phyloP scores from a whole-genome alignment of 2,113 vertebrate species.

The Gambusia holbrooki region DNA sequence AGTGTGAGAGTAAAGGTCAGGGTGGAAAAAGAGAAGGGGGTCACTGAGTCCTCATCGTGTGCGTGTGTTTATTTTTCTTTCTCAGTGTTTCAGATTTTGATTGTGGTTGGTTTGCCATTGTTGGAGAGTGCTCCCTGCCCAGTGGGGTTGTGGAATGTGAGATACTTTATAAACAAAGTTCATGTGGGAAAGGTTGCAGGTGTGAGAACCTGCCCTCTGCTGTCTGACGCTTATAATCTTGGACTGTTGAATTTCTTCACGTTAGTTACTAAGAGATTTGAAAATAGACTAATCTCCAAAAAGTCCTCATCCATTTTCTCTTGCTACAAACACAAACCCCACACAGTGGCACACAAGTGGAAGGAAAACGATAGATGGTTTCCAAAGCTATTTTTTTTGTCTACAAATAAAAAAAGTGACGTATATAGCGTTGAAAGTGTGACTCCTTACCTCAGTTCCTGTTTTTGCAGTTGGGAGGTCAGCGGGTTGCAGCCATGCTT shows the following conservation, averaged over 20 bases:
- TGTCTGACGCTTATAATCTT: background rate
- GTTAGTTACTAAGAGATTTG: background rate
- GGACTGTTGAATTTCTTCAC: conserved; percentile 3
- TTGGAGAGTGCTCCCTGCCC: conserved; percentile 35
- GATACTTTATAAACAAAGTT: conserved; percentile 31
- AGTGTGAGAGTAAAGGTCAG: conserved; percentile 79
- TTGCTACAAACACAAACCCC: background rate
- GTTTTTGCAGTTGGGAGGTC: conserved; percentile 72
- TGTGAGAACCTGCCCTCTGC: conserved; percentile 31
- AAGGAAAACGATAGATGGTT: background rate
- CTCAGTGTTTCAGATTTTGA: conserved; percentile 56
- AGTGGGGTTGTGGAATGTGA: conserved; percentile 45
- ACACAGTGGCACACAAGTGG: no score
- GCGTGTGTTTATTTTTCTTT: conserved; percentile 66
- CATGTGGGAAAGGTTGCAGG: conserved; percentile 45
- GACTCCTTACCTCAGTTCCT: conserved; percentile 5
- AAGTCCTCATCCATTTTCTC: background rate
- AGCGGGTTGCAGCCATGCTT: conserved; percentile 83
- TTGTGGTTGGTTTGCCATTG: conserved; percentile 55
- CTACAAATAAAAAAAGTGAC: background rate
- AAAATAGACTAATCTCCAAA: no score
- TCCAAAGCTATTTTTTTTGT: background rate
- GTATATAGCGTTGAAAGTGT: background rate
- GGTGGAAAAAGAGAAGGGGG: conserved; percentile 50
- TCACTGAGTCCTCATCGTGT: conserved; percentile 46